Conservation (phyloP, 1,140 invertebrate species). For the Myzus persicae region DNA sequence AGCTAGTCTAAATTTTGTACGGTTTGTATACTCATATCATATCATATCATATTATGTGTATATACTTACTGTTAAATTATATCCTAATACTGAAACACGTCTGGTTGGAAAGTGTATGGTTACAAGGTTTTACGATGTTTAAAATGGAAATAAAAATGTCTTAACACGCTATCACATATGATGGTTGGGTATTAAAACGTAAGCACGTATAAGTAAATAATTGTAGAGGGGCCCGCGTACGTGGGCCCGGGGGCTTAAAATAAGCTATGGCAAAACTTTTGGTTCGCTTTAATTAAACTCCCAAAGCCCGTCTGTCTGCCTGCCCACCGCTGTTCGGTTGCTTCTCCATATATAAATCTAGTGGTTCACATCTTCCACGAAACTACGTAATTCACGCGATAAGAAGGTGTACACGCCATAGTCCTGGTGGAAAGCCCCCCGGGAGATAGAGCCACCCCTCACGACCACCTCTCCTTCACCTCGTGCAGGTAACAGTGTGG, state of each 20-base stretch:
- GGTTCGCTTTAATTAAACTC: constrained; percentile 53
- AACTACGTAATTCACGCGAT: constrained; percentile 43
- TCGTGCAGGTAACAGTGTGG: not conserved
- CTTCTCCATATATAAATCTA: constrained; percentile 31
- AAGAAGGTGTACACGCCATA: not conserved
- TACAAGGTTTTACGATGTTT: not conserved
- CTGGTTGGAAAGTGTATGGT: not conserved
- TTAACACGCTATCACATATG: not conserved
- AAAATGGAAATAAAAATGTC: constrained; percentile 15
- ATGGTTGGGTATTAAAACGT: constrained; percentile 13
- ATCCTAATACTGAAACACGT: not conserved
- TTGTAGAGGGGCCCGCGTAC: not conserved
- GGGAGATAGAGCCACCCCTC: not conserved
- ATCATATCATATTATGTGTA: not conserved
- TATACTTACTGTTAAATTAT: not conserved
- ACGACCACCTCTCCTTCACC: not conserved
- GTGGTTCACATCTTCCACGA: constrained; percentile 31
- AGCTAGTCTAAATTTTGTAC: not conserved
- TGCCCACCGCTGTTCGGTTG: not conserved
- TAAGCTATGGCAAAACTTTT: constrained; percentile 52
- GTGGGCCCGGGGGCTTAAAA: constrained; percentile 30
- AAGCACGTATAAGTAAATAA: constrained; percentile 53
- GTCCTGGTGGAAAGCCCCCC: not conserved
- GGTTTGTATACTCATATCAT: not conserved
- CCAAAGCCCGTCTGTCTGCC: constrained; percentile 13